Conservation (phyloP, 2,797 vertebrate genomes). For the Neosilurus hyrtlii region DNA sequence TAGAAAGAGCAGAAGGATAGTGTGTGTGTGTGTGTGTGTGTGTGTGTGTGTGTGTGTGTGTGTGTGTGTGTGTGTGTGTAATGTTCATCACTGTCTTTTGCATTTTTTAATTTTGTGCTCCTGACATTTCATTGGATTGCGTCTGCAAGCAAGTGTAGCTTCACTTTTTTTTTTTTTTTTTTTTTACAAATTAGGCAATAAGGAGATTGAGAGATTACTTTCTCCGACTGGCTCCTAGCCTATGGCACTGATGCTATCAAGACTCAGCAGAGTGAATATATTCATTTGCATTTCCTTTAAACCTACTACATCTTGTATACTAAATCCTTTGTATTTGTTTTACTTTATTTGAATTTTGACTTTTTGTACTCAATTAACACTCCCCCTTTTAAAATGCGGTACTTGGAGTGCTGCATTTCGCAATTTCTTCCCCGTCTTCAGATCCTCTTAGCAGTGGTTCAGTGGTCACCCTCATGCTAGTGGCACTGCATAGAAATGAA, state of each 20-base stretch:
- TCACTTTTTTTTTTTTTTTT: neutral
- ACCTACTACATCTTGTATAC: slow-evolving; percentile 39
- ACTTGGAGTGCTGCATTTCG: slow-evolving; percentile 54
- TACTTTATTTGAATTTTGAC: neutral
- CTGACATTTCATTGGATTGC: neutral
- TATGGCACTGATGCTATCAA: neutral
- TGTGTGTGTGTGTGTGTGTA: too few species aligned
- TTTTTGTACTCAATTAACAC: neutral
- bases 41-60: too few species aligned
- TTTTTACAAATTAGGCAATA: slow-evolving; percentile 4
- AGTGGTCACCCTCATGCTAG: slow-evolving; percentile 24
- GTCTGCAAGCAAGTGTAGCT: neutral
- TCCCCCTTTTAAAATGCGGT: neutral
- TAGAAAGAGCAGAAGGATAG: too few species aligned
- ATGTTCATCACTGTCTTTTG: neutral
- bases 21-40: too few species aligned
- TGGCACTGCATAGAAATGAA: slow-evolving; percentile 25
- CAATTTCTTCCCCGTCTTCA: slow-evolving; percentile 35
- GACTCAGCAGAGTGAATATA: neutral
- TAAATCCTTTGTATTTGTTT: slow-evolving; percentile 11
- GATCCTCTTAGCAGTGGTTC: slow-evolving; percentile 17
- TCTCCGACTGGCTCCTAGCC: neutral
- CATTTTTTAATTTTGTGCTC: neutral
- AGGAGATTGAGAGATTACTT: neutral
- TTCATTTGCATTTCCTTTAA: neutral